phyloP scores from a whole-genome alignment of 2,797 vertebrate species.

The Sebastes aleutianus region DNA sequence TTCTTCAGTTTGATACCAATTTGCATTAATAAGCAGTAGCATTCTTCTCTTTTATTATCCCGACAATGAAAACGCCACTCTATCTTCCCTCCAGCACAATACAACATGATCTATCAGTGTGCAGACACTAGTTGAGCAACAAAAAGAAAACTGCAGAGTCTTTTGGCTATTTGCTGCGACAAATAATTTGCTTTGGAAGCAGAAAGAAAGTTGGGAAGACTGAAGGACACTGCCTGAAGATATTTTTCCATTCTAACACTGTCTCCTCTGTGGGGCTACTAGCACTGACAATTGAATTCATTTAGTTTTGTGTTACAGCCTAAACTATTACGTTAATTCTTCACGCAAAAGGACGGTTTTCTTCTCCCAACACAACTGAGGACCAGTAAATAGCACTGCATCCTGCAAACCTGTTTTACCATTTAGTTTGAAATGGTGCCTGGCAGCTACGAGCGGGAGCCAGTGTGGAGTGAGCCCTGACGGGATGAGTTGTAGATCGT shows the following conservation, averaged over 20 bases:
- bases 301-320: slow-evolving; percentile 38
- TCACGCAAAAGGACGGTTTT: slow-evolving; percentile 9
- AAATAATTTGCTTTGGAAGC: slow-evolving; percentile 78
- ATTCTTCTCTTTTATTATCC: slow-evolving; percentile 68
- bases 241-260: slow-evolving; percentile 40
- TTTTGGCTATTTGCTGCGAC: slow-evolving; percentile 72
- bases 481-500: slow-evolving; percentile 54
- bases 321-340: slow-evolving; percentile 50
- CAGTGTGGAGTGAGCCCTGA: slow-evolving; percentile 48
- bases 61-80: slow-evolving; percentile 59
- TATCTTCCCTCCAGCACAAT: slow-evolving; percentile 61
- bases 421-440: slow-evolving; percentile 48
- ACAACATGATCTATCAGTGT: slow-evolving; percentile 64
- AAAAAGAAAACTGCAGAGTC: slow-evolving; percentile 56
- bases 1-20: slow-evolving; percentile 67
- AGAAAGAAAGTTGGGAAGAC: slow-evolving; percentile 64
- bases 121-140: slow-evolving; percentile 62
- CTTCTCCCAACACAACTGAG: background rate
- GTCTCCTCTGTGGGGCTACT: slow-evolving; percentile 40
- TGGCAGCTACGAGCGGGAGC: slow-evolving; percentile 37
- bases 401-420: slow-evolving; percentile 18
- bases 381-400: slow-evolving; percentile 28
- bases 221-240: slow-evolving; percentile 61
- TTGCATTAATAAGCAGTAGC: slow-evolving; percentile 73
- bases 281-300: slow-evolving; percentile 38